phyloP scores from a whole-genome alignment of 2,113 vertebrate species.

The Psittacula cyanocephala region DNA sequence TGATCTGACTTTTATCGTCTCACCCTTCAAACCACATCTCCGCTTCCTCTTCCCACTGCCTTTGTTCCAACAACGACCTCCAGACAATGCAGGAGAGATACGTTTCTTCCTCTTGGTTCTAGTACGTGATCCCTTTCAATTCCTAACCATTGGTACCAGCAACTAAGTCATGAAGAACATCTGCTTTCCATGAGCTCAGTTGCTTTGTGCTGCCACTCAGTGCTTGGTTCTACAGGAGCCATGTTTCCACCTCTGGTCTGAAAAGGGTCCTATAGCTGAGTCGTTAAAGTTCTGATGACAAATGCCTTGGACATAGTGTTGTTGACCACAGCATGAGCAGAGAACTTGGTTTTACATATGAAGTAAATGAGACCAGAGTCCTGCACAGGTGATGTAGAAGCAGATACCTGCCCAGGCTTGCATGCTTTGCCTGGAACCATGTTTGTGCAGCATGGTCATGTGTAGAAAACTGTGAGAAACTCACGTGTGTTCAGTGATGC shows the following conservation, averaged over 20 bases:
- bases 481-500: not conserved
- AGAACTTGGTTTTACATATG: not conserved
- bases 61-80: not conserved
- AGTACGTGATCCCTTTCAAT: not conserved
- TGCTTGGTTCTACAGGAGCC: not conserved
- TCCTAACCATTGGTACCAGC: not conserved
- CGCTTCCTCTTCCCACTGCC: not conserved
- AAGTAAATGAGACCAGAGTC: not conserved
- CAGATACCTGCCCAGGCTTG: not conserved
- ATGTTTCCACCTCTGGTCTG: not conserved
- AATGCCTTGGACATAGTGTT: not conserved
- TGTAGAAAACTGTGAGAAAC: not conserved
- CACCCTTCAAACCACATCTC: not conserved
- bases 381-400: not conserved
- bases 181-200: not conserved
- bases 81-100: not conserved
- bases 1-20: not conserved
- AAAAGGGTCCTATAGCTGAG: not conserved
- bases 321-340: not conserved
- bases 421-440: not conserved
- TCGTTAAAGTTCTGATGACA: not conserved
- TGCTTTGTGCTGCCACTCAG: not conserved
- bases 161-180: not conserved
- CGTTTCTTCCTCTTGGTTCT: not conserved
- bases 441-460: rapidly evolving